phyloP scores from a whole-genome alignment of 2,888 invertebrate species.

The Chironomus riparius region DNA sequence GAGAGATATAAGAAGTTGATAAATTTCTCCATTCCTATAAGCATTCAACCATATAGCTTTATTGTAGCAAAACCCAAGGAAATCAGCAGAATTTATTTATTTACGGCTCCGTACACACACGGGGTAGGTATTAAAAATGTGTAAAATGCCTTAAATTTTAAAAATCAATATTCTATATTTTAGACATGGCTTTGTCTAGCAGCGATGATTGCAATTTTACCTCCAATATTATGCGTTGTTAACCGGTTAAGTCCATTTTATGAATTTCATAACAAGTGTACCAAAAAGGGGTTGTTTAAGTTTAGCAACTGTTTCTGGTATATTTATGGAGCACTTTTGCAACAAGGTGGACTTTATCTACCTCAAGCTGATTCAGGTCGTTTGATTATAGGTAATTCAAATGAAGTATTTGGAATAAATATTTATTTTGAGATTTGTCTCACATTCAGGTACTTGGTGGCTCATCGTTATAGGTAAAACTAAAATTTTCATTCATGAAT shows the following conservation, averaged over 20 bases:
- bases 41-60: conserved; percentile 69
- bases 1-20: conserved; percentile 43
- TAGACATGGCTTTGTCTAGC: conserved; percentile 78
- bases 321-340: conserved; percentile 80
- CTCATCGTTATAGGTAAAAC: conserved; percentile 45
- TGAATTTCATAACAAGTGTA: conserved; percentile 50
- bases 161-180: conserved; percentile 32
- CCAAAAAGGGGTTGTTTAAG: conserved; percentile 47
- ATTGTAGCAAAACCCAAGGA: conserved; percentile 69
- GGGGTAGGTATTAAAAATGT: conserved; percentile 45
- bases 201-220: conserved; percentile 63
- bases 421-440: too few relatives aligned
- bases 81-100: conserved; percentile 71
- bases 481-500: too few relatives aligned
- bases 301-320: conserved; percentile 49
- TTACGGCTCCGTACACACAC: conserved; percentile 70
- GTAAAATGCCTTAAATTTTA: too few relatives aligned
- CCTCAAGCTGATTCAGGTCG: conserved; percentile 80
- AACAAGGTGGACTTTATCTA: conserved; percentile 86
- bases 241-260: conserved; percentile 67
- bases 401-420: too few relatives aligned
- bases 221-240: conserved; percentile 64
- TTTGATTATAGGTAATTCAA: conserved; percentile 52
- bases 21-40: conserved; percentile 71
- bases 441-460: conserved; percentile 67